Evolutionary conservation across 2,888 invertebrate genomes (phyloP).

Genomic region (Octodonta nipae): DNA sequence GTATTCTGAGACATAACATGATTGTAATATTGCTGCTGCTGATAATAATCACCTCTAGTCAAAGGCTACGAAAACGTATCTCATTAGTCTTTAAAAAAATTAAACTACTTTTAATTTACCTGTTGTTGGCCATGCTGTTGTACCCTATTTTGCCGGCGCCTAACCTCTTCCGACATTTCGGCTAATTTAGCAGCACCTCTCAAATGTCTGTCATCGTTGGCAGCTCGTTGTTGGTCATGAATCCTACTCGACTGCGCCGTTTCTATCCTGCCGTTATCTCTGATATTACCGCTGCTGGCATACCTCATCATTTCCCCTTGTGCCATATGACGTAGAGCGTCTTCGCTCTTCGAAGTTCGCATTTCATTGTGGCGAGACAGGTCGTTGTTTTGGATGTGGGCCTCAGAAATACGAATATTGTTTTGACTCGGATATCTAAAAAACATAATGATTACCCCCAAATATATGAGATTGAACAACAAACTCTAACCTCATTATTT

Average conservation of each 20-base stretch:
- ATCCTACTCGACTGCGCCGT: constrained; percentile 22
- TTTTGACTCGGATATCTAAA: constrained; percentile 27
- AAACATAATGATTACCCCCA: constrained; percentile 1
- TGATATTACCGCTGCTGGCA: constrained; percentile 33
- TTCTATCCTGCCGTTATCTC: constrained; percentile 26
- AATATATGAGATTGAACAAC: neutral
- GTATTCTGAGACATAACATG: constrained; percentile 29
- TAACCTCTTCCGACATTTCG: constrained; percentile 68
- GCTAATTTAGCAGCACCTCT: constrained; percentile 52
- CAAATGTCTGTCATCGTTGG: constrained; percentile 19
- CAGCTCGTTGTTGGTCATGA: constrained; percentile 15
- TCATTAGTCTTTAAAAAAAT: neutral
- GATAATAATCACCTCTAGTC: too few species aligned
- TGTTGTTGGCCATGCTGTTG: constrained; percentile 8
- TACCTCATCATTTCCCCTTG: constrained; percentile 25
- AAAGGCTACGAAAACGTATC: too few species aligned
- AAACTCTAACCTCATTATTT: constrained; percentile 22
- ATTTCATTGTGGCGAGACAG: constrained; percentile 26
- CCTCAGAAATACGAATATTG: constrained; percentile 26
- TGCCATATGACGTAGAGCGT: constrained; percentile 29
- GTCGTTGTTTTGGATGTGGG: constrained; percentile 25
- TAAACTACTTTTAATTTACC: constrained; percentile 2
- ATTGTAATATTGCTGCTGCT: constrained; percentile 22
- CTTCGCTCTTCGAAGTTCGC: constrained; percentile 32
- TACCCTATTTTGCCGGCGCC: constrained; percentile 43